These are phyloP conservation scores for Gracilinanus agilis DNA, from an alignment of 2,113 vertebrate species.

Conservation along the genomic window DNA sequence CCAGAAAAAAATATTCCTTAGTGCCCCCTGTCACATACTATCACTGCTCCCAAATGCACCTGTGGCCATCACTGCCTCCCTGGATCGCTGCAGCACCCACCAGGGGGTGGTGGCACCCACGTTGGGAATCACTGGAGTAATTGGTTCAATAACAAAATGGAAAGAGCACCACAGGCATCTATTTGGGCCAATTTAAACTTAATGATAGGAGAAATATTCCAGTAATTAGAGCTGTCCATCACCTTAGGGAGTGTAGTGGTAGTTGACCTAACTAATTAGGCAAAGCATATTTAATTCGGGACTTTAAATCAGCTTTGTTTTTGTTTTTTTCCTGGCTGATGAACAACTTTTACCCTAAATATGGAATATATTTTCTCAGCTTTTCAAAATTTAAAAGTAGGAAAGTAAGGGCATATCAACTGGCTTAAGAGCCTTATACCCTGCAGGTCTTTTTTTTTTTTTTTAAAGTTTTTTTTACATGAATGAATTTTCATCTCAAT, in stretches of 20 bases:
- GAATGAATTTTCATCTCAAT: not conserved
- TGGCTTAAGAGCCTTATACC: conserved; percentile 16
- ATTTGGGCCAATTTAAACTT: not conserved
- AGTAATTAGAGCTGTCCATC: conserved; percentile 1
- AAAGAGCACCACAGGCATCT: not conserved
- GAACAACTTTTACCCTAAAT: conserved; percentile 41
- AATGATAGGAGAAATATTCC: not conserved
- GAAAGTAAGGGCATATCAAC: conserved; percentile 30
- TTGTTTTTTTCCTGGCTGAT: conserved; percentile 55
- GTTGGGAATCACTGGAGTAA: too few relatives aligned
- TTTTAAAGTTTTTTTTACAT: conserved; percentile 39
- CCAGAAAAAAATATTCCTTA: too few relatives aligned
- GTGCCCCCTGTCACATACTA: too few relatives aligned
- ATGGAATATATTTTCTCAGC: conserved; percentile 43
- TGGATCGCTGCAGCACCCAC: too few relatives aligned
- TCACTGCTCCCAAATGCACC: too few relatives aligned
- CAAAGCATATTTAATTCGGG: conserved; percentile 53
- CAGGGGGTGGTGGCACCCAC: too few relatives aligned
- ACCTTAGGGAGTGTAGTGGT: conserved; percentile 22
- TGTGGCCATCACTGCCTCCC: too few relatives aligned
- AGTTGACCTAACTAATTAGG: conserved; percentile 69
- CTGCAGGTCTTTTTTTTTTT: conserved; percentile 28
- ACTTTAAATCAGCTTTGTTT: not conserved
- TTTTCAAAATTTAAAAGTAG: conserved; percentile 52
- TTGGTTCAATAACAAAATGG: not conserved